A percentile compares a stretch with the other conserved stretches of the same genome.
Evolutionary conservation across 1,140 invertebrate species (phyloP).

Genomic region (Pseudobourletiella spinata): DNA sequence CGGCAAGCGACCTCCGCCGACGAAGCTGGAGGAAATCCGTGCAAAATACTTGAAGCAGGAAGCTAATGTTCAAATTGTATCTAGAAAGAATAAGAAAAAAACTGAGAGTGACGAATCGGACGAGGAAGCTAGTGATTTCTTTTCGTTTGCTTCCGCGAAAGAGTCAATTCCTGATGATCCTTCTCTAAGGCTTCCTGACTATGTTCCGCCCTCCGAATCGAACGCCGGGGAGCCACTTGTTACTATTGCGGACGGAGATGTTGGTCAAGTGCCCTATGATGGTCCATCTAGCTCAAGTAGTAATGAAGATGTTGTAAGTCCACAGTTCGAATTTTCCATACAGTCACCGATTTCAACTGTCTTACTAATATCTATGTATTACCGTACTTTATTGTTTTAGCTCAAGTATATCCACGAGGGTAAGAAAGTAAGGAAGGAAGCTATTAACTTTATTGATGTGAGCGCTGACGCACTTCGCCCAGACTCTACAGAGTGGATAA

Average conservation of each 20-base stretch:
- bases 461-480: conserved; percentile 71
- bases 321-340: not conserved
- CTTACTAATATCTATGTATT: no score
- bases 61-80: conserved; percentile 16
- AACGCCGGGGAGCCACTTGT: not conserved
- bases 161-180: conserved; percentile 21
- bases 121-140: conserved; percentile 41
- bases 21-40: conserved; percentile 25
- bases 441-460: conserved; percentile 66
- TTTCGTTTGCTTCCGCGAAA: conserved; percentile 32
- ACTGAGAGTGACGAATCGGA: conserved; percentile 41
- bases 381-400: no score
- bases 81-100: not conserved
- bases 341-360: no score
- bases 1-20: conserved; percentile 21
- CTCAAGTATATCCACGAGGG: conserved; percentile 39
- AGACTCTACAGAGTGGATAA: conserved; percentile 67
- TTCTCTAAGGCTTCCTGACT: not conserved
- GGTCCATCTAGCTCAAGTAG: not conserved
- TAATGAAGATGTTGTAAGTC: not conserved
- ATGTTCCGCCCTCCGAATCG: not conserved
- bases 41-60: conserved; percentile 34
- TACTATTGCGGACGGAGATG: not conserved
- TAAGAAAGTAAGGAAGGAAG: conserved; percentile 43
- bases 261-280: no score